Conservation (phyloP, 2,797 vertebrate genomes). For the Dromococcyx pavoninus region DNA sequence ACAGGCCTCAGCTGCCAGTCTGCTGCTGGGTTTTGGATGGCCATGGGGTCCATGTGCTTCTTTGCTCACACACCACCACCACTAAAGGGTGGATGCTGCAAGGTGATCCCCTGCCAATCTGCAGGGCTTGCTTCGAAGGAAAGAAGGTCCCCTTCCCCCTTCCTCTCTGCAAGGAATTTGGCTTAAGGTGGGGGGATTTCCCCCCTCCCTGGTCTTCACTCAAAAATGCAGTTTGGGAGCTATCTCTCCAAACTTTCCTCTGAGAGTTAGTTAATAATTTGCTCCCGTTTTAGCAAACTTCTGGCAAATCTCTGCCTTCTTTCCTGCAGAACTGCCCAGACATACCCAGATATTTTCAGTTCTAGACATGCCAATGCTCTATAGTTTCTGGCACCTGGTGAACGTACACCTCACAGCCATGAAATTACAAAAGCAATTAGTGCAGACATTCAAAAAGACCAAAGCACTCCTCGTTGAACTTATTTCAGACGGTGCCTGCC, state of each 20-base stretch:
- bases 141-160: neutral
- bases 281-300: neutral
- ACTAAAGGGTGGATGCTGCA: neutral
- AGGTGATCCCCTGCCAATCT: neutral
- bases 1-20: neutral
- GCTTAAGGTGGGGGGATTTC: accelerated
- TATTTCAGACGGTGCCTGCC: neutral
- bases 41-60: neutral
- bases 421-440: neutral
- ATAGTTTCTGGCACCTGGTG: neutral
- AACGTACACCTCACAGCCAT: neutral
- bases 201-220: neutral
- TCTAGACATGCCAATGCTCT: neutral
- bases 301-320: neutral
- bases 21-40: neutral
- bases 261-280: neutral
- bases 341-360: neutral
- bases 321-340: neutral
- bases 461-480: neutral
- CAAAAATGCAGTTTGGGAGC: neutral
- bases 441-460: neutral
- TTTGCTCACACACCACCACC: neutral
- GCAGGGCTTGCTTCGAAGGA: neutral
- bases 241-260: neutral
- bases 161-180: neutral